Base-by-base conservation (phyloP, 2,797 vertebrate species). In the Onychomys arenicola region DNA sequence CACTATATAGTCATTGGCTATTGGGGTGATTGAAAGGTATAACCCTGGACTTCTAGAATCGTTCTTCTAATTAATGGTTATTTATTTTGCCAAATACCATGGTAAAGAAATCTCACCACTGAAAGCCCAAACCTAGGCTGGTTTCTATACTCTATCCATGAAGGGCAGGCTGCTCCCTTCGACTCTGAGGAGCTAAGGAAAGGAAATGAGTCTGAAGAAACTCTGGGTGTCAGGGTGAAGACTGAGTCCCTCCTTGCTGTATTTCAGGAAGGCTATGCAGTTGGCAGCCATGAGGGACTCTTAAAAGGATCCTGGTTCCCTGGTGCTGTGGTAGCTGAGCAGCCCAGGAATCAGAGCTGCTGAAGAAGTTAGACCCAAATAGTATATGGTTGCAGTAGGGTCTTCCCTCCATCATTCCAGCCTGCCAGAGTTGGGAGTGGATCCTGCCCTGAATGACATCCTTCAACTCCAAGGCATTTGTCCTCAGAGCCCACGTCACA, bases 1-100 rank as follows among this genome's bases (percentile, higher is more conserved):
- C 86, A 63, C 17, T 73, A 90, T 16, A 43, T 11, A 92, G 89
- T 87, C 76, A 69, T 0, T 81, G 49, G 34, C 59, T 94, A 37
- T 65, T 91, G 49, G 29, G 46, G 5, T 95, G 32, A 81, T 37
- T 87, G 82, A 91, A 96, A 55, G 49, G 57, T 46, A 88, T 67
- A 69, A 23, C 34, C 52, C 52, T 88, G 12, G 4, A 59, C 37
- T 43, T 61, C n/a, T 69, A 57, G 83, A 88, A 90, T 78, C 23
- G 49, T 82, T 82, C 8, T 94, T 92, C 83, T 76, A 91, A 84
- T 78, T 5, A 84, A 76, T 43, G 78, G 65, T 85, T 77, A 90
- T 96, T 90, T 80, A 73, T 83, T 49, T 14, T 75, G 12, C 59
- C 93, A 93, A 84, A 71, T 63, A 80, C 27, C 69, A 61, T 69